Conservation (phyloP, 2,113 vertebrate species). For the Cygnus buccinator region DNA sequence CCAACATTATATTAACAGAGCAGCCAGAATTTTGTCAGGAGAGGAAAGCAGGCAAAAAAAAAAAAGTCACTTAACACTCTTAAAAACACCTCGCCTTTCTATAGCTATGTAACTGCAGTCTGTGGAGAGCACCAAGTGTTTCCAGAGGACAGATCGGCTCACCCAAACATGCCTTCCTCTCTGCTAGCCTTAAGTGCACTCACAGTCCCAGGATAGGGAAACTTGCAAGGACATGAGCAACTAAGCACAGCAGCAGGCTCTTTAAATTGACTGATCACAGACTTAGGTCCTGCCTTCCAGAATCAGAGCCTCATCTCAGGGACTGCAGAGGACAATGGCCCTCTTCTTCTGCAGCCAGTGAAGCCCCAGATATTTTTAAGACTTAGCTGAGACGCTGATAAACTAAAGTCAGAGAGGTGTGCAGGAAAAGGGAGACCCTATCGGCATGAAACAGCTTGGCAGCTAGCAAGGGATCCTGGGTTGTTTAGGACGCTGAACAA, state of each 20-base stretch:
- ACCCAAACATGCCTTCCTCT: not conserved
- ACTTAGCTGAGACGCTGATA: not conserved
- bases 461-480: not conserved
- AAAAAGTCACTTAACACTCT: not conserved
- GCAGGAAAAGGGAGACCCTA: not conserved
- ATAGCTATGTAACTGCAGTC: not conserved
- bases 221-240: accelerated
- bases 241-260: not conserved
- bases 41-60: not conserved
- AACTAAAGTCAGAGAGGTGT: accelerated
- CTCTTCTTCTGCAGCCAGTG: not conserved
- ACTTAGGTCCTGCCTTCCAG: not conserved
- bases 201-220: not conserved
- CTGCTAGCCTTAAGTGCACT: accelerated
- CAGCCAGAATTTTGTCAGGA: not conserved
- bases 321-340: accelerated
- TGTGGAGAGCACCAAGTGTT: accelerated
- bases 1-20: not conserved
- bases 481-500: not conserved
- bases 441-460: accelerated
- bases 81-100: not conserved
- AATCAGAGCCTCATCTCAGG: not conserved
- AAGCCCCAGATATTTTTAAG: not conserved
- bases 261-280: accelerated
- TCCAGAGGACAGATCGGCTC: not conserved